Percentiles rank a stretch among this genome's conserved stretches.
Evolutionary conservation across 2,888 invertebrate species (phyloP).

Genomic region (Drosophila picticornis): DNA sequence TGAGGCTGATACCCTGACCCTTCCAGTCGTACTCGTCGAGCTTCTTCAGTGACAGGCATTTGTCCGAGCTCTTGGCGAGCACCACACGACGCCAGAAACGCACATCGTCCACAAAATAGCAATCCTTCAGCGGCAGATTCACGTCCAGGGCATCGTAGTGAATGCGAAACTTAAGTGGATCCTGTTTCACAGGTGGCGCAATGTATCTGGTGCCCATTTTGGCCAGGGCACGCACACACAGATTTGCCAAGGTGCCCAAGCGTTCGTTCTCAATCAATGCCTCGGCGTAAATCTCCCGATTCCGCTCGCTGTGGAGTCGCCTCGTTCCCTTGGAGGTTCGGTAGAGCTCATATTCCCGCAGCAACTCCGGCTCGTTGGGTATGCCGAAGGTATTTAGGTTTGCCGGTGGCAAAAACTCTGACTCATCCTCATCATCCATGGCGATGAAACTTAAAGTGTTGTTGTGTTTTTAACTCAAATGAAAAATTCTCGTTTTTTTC

Average conservation of each 20-base stretch:
- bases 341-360: constrained; percentile 63
- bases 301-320: constrained; percentile 63
- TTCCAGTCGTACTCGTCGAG: constrained; percentile 71
- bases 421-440: constrained; percentile 53
- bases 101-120: constrained; percentile 70
- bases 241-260: constrained; percentile 67
- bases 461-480: background rate
- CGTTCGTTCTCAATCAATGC: constrained; percentile 63
- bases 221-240: constrained; percentile 73
- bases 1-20: constrained; percentile 69
- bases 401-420: constrained; percentile 45
- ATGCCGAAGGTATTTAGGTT: constrained; percentile 62
- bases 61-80: constrained; percentile 65
- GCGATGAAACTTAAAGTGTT: background rate
- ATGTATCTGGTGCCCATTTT: constrained; percentile 49
- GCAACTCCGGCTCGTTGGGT: constrained; percentile 68
- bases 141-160: constrained; percentile 74
- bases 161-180: constrained; percentile 65
- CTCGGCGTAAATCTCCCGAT: constrained; percentile 72
- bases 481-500: background rate
- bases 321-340: constrained; percentile 55
- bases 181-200: constrained; percentile 27
- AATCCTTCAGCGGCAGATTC: constrained; percentile 73
- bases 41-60: constrained; percentile 54
- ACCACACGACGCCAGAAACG: constrained; percentile 81